Conservation (phyloP, 2,888 invertebrate species). For the Caenorhabditis sp. region DNA sequence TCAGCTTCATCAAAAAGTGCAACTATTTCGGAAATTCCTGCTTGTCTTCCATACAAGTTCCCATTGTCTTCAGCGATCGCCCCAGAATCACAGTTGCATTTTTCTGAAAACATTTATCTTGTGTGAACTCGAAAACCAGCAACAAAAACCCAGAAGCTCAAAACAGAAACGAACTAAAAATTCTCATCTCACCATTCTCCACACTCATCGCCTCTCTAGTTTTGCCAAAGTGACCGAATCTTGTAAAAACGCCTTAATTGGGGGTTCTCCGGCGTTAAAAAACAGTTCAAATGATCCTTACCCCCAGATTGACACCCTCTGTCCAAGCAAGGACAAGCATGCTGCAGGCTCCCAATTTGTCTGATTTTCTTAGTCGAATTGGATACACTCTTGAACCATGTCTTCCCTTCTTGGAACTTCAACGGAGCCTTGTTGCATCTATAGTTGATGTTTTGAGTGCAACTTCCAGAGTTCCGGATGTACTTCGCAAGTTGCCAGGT, state of each 20-base stretch:
- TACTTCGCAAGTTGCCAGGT: constrained; percentile 66
- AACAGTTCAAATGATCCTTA: neutral
- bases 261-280: neutral
- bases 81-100: constrained; percentile 76
- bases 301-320: constrained; percentile 69
- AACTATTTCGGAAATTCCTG: constrained; percentile 73
- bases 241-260: constrained; percentile 52
- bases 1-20: constrained; percentile 66
- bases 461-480: constrained; percentile 65
- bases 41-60: constrained; percentile 64
- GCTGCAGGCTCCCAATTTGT: constrained; percentile 66
- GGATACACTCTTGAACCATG: constrained; percentile 74
- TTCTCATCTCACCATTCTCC: constrained; percentile 31
- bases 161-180: neutral
- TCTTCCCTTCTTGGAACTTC: constrained; percentile 67
- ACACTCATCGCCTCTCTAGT: constrained; percentile 38
- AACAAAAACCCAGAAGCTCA: neutral
- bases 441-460: constrained; percentile 72
- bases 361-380: constrained; percentile 52
- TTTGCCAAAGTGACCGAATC: constrained; percentile 57
- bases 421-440: constrained; percentile 75
- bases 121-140: neutral
- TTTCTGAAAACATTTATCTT: constrained; percentile 41
- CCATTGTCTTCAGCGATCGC: constrained; percentile 71
- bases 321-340: constrained; percentile 70